These are phyloP conservation scores for Nannoperca obscura DNA, from an alignment of 2,797 vertebrate genomes.

Conservation along the genomic window DNA sequence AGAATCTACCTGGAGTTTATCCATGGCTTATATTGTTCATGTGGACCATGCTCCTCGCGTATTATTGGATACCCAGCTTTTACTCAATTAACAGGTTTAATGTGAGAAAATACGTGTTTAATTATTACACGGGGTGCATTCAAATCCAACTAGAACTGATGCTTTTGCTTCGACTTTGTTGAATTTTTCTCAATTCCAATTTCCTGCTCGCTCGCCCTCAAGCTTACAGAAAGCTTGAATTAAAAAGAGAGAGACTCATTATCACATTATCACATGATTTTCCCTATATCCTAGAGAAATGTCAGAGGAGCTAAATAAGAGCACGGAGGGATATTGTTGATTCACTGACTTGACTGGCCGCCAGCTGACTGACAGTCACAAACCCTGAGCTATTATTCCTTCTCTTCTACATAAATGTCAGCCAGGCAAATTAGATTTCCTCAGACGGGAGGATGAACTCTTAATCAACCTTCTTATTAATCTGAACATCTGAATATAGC, in stretches of 20 bases:
- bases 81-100: too few relatives aligned
- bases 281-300: conserved; percentile 14
- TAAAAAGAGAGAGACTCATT: background rate
- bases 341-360: conserved; percentile 20
- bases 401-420: conserved; percentile 54
- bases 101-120: too few relatives aligned
- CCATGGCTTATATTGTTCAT: too few relatives aligned
- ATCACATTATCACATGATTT: conserved; percentile 6
- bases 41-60: too few relatives aligned
- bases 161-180: too few relatives aligned
- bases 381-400: conserved; percentile 24
- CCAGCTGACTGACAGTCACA: conserved; percentile 9
- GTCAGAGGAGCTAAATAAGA: conserved; percentile 1
- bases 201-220: background rate
- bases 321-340: background rate
- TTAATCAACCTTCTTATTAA: conserved; percentile 48
- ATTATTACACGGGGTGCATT: background rate
- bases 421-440: conserved; percentile 52
- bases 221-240: background rate
- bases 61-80: too few relatives aligned
- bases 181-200: background rate
- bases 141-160: background rate
- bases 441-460: conserved; percentile 45
- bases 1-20: too few relatives aligned
- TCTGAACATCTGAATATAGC: conserved; percentile 33